Percentiles rank a stretch among this genome's conserved stretches.
Conservation (phyloP, 2,888 invertebrate genomes). For the Seira sanloemensis region DNA sequence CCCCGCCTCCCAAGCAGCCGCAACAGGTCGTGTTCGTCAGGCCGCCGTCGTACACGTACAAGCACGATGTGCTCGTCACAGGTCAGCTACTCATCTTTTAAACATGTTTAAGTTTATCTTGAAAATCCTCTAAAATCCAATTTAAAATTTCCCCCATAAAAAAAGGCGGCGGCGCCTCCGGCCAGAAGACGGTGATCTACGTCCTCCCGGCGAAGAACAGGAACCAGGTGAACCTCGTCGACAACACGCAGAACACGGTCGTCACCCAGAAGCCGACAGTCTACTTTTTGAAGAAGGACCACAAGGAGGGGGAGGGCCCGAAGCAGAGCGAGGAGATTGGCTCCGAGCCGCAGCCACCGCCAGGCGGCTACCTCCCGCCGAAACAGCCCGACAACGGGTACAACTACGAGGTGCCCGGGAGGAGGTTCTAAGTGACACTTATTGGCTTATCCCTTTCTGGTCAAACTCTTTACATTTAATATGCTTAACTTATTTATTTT, state of each 20-base stretch:
- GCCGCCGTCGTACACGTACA: slow-evolving; percentile 61
- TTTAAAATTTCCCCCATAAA: neutral
- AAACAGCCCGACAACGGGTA: slow-evolving; percentile 50
- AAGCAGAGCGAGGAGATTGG: slow-evolving; percentile 22
- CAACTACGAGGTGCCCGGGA: slow-evolving; percentile 36
- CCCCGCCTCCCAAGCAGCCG: slow-evolving; percentile 23
- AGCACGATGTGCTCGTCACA: slow-evolving; percentile 59
- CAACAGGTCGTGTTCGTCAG: slow-evolving; percentile 63
- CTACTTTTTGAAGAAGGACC: slow-evolving; percentile 56
- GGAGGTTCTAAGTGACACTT: neutral
- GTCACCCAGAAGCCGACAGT: slow-evolving; percentile 61
- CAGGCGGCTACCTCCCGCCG: slow-evolving; percentile 38
- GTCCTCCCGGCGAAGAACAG: slow-evolving; percentile 61
- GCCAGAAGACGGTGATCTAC: slow-evolving; percentile 56
- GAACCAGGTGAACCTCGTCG: slow-evolving; percentile 46
- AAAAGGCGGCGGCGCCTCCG: slow-evolving; percentile 37
- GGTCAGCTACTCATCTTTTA: no score
- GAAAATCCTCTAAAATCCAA: no score
- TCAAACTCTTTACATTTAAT: neutral
- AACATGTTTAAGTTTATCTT: no score
- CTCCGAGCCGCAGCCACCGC: slow-evolving; percentile 2
- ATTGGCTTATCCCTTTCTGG: neutral
- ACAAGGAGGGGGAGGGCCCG: slow-evolving; percentile 14
- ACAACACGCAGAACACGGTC: slow-evolving; percentile 35
- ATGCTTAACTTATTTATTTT: neutral